phyloP scores from a whole-genome alignment of 2,113 vertebrate species.

The Struthidea cinerea region DNA sequence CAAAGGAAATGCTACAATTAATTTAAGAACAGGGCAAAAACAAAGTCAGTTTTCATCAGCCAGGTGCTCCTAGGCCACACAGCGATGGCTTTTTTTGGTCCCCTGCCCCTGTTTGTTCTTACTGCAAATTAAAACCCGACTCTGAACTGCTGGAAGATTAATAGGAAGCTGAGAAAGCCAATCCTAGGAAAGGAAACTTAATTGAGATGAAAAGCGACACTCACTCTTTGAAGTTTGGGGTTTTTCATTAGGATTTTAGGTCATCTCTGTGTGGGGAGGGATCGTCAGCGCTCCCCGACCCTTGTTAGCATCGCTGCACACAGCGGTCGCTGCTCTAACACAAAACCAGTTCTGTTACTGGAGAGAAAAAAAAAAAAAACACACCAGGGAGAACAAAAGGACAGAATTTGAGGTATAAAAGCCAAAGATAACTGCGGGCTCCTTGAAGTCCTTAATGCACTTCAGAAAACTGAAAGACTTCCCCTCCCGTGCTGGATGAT shows the following conservation, averaged over 20 bases:
- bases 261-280: background rate
- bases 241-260: background rate
- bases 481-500: background rate
- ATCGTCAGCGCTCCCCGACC: background rate
- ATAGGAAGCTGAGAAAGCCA: background rate
- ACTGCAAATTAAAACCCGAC: background rate
- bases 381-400: background rate
- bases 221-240: background rate
- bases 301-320: background rate
- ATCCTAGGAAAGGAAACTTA: background rate
- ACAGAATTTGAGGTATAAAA: background rate
- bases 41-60: background rate
- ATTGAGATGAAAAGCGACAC: background rate
- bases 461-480: background rate
- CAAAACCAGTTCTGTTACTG: conserved; percentile 24
- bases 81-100: fast-evolving
- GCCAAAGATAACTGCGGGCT: background rate
- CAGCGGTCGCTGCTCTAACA: background rate
- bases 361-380: background rate
- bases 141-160: background rate
- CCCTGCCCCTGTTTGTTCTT: background rate
- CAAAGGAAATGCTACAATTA: background rate
- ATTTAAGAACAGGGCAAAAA: background rate
- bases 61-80: background rate
- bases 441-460: background rate